These are phyloP conservation scores for Lophius americanus DNA, from an alignment of 2,797 vertebrate species.

Conservation along the genomic window DNA sequence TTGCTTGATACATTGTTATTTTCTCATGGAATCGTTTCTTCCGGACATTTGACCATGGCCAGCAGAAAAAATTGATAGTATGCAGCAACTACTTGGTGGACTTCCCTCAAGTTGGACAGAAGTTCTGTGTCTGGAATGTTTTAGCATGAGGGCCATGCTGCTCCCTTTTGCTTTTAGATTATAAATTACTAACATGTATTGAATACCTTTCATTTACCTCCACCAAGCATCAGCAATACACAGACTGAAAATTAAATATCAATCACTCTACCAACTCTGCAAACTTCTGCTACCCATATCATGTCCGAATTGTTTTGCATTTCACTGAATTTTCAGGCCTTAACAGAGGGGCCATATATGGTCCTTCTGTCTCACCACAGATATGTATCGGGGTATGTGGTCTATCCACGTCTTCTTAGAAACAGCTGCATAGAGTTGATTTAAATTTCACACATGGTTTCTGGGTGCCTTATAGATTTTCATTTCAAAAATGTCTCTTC, in stretches of 20 bases:
- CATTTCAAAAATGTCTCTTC: no score
- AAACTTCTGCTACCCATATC: not conserved
- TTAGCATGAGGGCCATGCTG: constrained; percentile 3
- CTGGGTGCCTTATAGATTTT: no score
- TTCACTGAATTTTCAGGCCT: not conserved
- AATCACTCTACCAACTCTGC: not conserved
- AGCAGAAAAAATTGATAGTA: constrained; percentile 54
- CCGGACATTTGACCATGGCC: constrained; percentile 45
- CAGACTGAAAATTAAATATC: constrained; percentile 1
- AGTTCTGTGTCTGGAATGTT: constrained; percentile 12
- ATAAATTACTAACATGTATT: constrained; percentile 31
- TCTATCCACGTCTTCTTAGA: no score
- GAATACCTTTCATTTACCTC: constrained; percentile 21
- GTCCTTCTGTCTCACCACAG: no score
- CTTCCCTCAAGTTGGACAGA: constrained; percentile 30
- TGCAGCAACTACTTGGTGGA: constrained; percentile 21
- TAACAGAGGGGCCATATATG: no score
- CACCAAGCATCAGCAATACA: constrained; percentile 19
- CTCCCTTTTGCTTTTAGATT: not conserved
- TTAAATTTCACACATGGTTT: no score
- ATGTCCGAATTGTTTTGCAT: constrained; percentile 1
- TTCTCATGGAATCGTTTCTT: constrained; percentile 33
- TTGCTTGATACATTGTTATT: constrained; percentile 49
- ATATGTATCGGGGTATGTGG: no score
- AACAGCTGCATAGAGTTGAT: no score